Conservation (phyloP, 2,888 invertebrate genomes). For the Ormyrus rosae region DNA sequence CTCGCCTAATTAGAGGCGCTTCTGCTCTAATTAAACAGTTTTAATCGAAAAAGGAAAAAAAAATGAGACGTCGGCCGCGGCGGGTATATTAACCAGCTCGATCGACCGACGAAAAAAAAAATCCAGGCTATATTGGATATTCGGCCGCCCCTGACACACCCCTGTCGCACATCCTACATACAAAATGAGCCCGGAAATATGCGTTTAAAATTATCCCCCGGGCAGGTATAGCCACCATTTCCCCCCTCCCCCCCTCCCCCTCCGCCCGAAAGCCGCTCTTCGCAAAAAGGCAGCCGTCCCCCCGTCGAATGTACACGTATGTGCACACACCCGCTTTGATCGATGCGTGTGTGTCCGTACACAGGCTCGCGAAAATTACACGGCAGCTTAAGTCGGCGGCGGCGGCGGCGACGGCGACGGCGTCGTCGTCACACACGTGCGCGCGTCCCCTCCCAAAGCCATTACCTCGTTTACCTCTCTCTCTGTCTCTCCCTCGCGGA, state of each 20-base stretch:
- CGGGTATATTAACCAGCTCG: too few relatives aligned
- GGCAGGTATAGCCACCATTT: too few relatives aligned
- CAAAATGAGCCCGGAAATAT: neutral
- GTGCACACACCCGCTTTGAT: slow-evolving; percentile 3
- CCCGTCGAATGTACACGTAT: too few relatives aligned
- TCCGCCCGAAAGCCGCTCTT: neutral
- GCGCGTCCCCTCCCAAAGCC: neutral
- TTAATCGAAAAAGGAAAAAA: too few relatives aligned
- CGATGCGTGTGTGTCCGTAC: neutral
- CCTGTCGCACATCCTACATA: too few relatives aligned
- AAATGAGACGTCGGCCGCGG: too few relatives aligned
- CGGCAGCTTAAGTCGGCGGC: neutral
- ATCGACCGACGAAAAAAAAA: too few relatives aligned
- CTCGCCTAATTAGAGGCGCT: too few relatives aligned
- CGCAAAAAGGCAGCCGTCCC: too few relatives aligned
- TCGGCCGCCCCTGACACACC: too few relatives aligned
- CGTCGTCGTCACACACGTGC: neutral
- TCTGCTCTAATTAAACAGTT: too few relatives aligned
- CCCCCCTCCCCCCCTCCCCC: neutral
- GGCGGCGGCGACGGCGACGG: neutral
- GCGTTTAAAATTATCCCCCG: slow-evolving; percentile 6
- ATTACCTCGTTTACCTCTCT: neutral
- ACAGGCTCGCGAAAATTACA: neutral
- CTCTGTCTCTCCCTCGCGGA: neutral
- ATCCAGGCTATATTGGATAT: too few relatives aligned